These are phyloP conservation scores for Ptyas mucosa DNA, from an alignment of 2,113 vertebrate species.

Conservation along the genomic window DNA sequence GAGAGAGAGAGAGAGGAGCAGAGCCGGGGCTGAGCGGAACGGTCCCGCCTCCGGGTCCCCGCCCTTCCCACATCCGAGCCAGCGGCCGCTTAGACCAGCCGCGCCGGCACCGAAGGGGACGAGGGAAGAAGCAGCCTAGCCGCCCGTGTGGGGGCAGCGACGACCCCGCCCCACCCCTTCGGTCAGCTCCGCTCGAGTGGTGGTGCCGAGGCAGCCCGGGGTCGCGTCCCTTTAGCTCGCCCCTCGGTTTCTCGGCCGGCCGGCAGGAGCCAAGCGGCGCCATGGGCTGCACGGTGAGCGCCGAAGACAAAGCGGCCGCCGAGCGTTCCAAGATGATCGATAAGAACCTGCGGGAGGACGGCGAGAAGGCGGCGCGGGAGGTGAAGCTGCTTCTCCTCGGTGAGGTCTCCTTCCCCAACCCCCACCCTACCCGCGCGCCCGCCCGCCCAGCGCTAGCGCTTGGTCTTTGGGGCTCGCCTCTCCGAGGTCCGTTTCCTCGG, in stretches of 20 bases:
- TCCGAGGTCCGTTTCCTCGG: background rate
- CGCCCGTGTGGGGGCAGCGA: background rate
- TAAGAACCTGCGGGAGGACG: conserved; percentile 92
- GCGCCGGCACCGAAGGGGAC: conserved; percentile 20
- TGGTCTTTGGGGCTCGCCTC: background rate
- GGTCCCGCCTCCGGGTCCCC: background rate
- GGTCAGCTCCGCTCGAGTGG: background rate
- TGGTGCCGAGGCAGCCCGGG: background rate
- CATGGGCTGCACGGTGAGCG: conserved; percentile 94
- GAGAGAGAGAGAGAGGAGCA: background rate
- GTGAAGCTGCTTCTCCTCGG: conserved; percentile 91
- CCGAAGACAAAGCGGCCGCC: conserved; percentile 91
- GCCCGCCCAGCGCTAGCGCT: background rate
- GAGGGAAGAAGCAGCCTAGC: background rate
- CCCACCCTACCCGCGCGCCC: rapidly evolving
- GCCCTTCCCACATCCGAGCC: background rate
- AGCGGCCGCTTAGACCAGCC: background rate
- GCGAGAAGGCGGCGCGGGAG: conserved; percentile 92
- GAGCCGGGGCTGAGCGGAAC: background rate
- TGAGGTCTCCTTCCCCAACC: conserved; percentile 56
- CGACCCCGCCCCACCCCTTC: background rate
- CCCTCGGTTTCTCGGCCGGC: conserved; percentile 13
- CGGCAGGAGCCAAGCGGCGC: conserved; percentile 62
- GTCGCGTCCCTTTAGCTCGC: background rate
- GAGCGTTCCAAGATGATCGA: conserved; percentile 97